Evolutionary conservation across 2,888 invertebrate species (phyloP), one percentile per base, ranked within the genome.

Genomic region (Vannuccia rotundouncinata): DNA sequence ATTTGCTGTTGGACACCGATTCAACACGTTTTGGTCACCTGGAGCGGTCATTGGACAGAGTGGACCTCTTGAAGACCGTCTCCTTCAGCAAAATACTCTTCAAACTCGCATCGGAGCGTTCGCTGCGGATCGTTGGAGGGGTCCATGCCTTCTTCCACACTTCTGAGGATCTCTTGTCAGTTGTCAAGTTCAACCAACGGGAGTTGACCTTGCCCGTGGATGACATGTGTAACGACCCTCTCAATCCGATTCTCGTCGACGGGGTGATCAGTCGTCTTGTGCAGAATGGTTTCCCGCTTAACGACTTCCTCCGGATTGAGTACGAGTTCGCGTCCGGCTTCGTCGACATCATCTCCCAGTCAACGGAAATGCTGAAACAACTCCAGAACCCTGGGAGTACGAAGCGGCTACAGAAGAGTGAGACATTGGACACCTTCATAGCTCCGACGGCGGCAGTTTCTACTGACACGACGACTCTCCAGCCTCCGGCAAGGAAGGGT

Each of bases 291-390:
- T 80, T 29, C 1, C 80, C 80, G 0, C 30, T 79, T 1, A 79
- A 45, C n/a, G 81, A 81, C 30, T 81, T 75, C 59, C 59, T 81
- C 1, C n/a, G 81, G 13, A 28, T 45, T 0, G 81, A 81, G 27
- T 81, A 81, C 31, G 81, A 81, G 17, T 81, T 81, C 29, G 73
- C 82, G n/a, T 81, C 80, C 10, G 76, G 66, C 76, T 45, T 81
- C 1, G 28, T 81, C 0, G 81, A 81, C 60, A 77, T 81, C 17
- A 28, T 81, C n/a, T 74, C 81, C 0, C 81, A 81, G 60, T 81
- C 80, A 17, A 81, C 81, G 27, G 76, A 81, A 31, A 66, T 81
- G 81, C 45, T 81, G 73, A 73, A 59, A 29, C 45, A 80, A 29
- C 31, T 80, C n/a, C 30, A 59, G 25, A 66, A 80, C 31, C 29